Percentiles rank a stretch among this genome's conserved stretches.
phyloP scores from a whole-genome alignment of 2,113 vertebrate species.

The Panthera leo region DNA sequence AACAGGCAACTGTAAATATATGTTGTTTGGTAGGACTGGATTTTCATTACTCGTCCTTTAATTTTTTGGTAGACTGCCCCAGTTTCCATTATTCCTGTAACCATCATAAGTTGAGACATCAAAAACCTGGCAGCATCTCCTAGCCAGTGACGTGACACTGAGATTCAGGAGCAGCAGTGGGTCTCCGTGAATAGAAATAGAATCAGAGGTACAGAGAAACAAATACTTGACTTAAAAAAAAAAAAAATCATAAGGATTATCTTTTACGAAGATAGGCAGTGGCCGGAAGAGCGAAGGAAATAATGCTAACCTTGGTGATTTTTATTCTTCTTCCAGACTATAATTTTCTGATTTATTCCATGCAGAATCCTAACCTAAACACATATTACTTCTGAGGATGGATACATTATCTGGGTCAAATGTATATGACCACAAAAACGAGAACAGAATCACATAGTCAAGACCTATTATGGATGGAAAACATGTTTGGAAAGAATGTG shows the following conservation, averaged over 20 bases:
- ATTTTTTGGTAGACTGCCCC: conserved; percentile 73
- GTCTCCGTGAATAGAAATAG: conserved; percentile 71
- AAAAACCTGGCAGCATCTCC: conserved; percentile 80
- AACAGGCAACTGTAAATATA: conserved; percentile 86
- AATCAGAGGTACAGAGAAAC: conserved; percentile 62
- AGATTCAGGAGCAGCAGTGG: conserved; percentile 73
- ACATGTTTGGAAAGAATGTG: conserved; percentile 82
- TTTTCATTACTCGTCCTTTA: conserved; percentile 83
- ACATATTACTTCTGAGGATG: conserved; percentile 66
- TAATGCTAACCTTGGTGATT: not conserved
- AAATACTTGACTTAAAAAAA: conserved; percentile 57
- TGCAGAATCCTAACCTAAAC: conserved; percentile 73
- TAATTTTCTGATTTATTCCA: conserved; percentile 75
- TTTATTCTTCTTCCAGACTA: conserved; percentile 38
- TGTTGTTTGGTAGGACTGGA: conserved; percentile 81
- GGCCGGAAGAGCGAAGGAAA: not conserved
- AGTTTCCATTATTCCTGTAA: conserved; percentile 76
- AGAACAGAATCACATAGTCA: conserved; percentile 82
- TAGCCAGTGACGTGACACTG: conserved; percentile 67
- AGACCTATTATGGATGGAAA: conserved; percentile 83
- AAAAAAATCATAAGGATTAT: not conserved
- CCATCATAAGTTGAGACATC: conserved; percentile 83
- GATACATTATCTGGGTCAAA: conserved; percentile 73
- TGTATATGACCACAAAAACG: conserved; percentile 79
- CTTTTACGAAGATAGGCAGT: not conserved